Base-by-base conservation (phyloP, 2,797 vertebrate species). In the Sebastes wilsoni region DNA sequence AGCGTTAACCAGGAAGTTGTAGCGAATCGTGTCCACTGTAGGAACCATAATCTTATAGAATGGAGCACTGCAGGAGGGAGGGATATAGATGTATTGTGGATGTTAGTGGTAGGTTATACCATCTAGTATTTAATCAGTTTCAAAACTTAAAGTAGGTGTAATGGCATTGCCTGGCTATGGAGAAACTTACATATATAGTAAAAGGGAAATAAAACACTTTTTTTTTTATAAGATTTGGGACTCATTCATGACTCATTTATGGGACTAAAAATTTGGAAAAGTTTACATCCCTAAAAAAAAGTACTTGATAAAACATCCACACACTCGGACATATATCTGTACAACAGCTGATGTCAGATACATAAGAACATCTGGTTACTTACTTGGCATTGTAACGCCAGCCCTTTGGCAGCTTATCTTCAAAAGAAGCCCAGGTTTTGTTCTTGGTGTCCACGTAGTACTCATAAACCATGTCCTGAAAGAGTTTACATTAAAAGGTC, bases 41-140 rank as follows among this genome's bases (percentile, higher is more conserved):
- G 97, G 97, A 66, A 98, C 97, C 88, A 97, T 95, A 66, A 98
- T 97, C 92, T 97, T 97, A 85, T 97, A 96, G 74, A 94, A 94
- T 3, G 93, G 93, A 81, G 90, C 80, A 4, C 96, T 96, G 89
- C 84, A 49, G 72, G 25, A 59, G 12, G 25, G 6, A 56, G 52
- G 67, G 12, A 58, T 8, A 60, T 1, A 62, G 2, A 49, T 54
- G 20, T 22, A 25, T 12, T 28, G 20, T n/a, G 18, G 10, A 59
- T 46, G 18, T 71, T 7, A 1, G 9, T 11, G 20, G 1, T n/a
- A 27, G 27, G 13, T 61, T 36, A 38, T 56, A 22, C 52, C 20
- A 36, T 61, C 1, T 38, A 7, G 2, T 14, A 30, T 22, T 20
- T 28, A 13, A 18, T 22, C 14, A 23, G 20, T 27, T 46, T 64